Evolutionary conservation across 2,797 vertebrate species (phyloP), one percentile per base, ranked within the genome.

Genomic region (Pipistrellus pygmaeus): DNA sequence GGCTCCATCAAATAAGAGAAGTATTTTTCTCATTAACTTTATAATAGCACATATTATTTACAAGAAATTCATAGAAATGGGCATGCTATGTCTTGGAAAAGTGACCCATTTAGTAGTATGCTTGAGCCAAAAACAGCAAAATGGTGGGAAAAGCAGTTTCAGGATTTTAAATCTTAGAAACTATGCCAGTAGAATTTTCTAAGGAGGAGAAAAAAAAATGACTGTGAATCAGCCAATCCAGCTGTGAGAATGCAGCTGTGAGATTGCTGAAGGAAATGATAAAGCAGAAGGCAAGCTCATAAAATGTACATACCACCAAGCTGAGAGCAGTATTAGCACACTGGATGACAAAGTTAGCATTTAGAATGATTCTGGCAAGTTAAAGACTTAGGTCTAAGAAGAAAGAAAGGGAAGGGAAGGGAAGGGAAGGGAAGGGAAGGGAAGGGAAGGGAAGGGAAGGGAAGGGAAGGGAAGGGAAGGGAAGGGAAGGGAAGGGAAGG

Each of bases 231-330:
- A 88, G 73, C 78, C 69, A 85, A 77, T 23, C 64, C 94, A 93
- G 93, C 96, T 97, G 96, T 93, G 85, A 88, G 86, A 92, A 96
- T 13, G 32, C 95, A 97, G 96, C 95, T 97, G 96, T 88, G 91
- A 76, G 41, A 25, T 0, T 21, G 86, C 55, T 72, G 77, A 80
- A 75, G 41, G 85, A 95, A 85, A 90, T 15, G 46, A 85, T 81
- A 57, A 53, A 82, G 77, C 14, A 64, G 48, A 93, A 88, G 51
- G 53, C 60, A 51, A 44, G 66, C 46, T 95, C 80, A 75, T 72
- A 44, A 82, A 66, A 82, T 60, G 21, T 38, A 72, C 35, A 83
- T 20, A 53, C 27, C 55, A 38, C 30, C 66, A 64, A 38, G 35
- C 76, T 91, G 51, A 77, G 32, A 68, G 51, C 46, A 38, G 27